A percentile compares a stretch with the other conserved stretches of the same genome.
phyloP scores from a whole-genome alignment of 2,113 vertebrate species.

The Pica pica region DNA sequence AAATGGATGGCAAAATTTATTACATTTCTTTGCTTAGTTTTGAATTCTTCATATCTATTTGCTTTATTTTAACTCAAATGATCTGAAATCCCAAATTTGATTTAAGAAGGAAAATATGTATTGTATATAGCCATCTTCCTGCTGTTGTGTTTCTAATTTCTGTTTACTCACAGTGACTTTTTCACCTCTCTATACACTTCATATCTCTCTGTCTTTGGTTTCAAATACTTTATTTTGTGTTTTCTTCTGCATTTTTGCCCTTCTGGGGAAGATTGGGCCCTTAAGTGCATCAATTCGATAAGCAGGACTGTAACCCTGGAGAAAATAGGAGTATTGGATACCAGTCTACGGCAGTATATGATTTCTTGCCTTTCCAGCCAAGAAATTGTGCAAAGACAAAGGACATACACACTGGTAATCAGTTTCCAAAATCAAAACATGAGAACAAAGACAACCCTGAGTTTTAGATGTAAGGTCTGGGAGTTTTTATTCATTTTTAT shows the following conservation, averaged over 20 bases:
- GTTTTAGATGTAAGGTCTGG: background rate
- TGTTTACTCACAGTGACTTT: background rate
- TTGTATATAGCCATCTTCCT: background rate
- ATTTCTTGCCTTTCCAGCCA: background rate
- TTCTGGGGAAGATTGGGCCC: background rate
- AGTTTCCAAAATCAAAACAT: background rate
- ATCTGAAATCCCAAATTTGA: background rate
- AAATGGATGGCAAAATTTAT: background rate
- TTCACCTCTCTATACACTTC: background rate
- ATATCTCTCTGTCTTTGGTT: background rate
- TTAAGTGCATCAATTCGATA: background rate
- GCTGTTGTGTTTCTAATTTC: background rate
- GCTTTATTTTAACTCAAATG: background rate
- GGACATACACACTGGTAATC: background rate
- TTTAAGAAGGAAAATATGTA: background rate
- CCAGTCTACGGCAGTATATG: background rate
- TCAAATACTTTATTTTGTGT: background rate
- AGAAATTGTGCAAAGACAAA: background rate
- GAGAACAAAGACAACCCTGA: background rate
- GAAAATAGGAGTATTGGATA: background rate
- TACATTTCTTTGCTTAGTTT: background rate
- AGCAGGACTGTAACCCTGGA: background rate
- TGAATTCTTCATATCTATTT: background rate
- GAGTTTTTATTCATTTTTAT: accelerated
- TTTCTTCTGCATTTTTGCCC: background rate